These are phyloP conservation scores for Epizoanthus stellaris DNA, from an alignment of 92 coral and sea anemone genomes.

Conservation along the genomic window DNA sequence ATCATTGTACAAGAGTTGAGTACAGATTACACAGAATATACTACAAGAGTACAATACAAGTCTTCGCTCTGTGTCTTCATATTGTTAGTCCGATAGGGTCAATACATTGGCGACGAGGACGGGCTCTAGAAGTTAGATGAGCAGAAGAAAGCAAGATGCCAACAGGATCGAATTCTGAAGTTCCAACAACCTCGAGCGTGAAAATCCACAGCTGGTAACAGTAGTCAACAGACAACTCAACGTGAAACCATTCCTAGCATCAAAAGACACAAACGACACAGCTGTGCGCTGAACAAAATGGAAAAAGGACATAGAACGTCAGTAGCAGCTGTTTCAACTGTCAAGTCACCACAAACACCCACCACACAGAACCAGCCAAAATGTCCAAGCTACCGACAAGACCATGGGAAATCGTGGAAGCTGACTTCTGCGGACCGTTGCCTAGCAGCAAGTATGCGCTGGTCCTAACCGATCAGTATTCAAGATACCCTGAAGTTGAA, in stretches of 20 bases:
- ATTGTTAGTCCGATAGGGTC: no score
- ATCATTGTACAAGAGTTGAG: no score
- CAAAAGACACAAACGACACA: constrained; percentile 45
- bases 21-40: no score
- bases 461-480: constrained; percentile 63
- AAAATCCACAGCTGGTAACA: neutral
- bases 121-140: neutral
- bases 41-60: no score
- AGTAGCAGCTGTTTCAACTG: constrained; percentile 51
- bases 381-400: constrained; percentile 64
- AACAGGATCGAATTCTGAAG: neutral
- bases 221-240: constrained; percentile 28
- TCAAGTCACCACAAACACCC: constrained; percentile 56
- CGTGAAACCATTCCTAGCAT: constrained; percentile 48
- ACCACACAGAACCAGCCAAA: constrained; percentile 14
- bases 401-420: constrained; percentile 61
- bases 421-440: constrained; percentile 70
- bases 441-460: constrained; percentile 54
- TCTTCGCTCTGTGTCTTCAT: no score
- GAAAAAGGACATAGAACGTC: neutral
- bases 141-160: neutral
- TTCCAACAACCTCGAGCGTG: neutral
- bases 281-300: constrained; percentile 48
- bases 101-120: no score
- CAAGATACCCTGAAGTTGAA: neutral